Percentiles rank a stretch among this genome's conserved stretches.
phyloP scores from a whole-genome alignment of 2,113 vertebrate genomes.

The Brachyhypopomus occidentalis region DNA sequence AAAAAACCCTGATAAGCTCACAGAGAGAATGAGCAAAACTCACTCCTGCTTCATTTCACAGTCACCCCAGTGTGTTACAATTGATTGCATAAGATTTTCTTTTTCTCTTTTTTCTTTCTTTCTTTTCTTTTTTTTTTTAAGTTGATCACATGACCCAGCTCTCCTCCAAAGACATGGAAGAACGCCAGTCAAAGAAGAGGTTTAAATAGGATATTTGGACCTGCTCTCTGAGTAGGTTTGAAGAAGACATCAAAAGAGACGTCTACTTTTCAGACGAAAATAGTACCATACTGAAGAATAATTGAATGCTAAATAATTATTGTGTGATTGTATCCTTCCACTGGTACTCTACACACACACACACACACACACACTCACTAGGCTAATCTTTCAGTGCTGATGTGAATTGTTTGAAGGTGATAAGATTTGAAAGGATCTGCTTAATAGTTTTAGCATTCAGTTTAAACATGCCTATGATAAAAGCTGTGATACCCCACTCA shows the following conservation, averaged over 20 bases:
- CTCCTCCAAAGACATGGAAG: slow-evolving; percentile 1
- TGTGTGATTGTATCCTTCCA: neutral
- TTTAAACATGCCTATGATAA: too few species aligned
- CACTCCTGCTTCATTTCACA: neutral
- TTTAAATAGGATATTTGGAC: neutral
- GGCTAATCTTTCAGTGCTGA: too few species aligned
- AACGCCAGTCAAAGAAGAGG: slow-evolving; percentile 6
- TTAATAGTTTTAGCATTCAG: too few species aligned
- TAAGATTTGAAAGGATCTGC: too few species aligned
- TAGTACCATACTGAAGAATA: too few species aligned
- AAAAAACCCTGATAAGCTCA: neutral
- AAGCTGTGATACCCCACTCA: too few species aligned
- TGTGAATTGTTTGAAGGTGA: too few species aligned
- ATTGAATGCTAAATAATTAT: slow-evolving; percentile 4
- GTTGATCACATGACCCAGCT: slow-evolving; percentile 9
- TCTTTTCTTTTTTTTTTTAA: neutral
- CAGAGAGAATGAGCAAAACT: neutral
- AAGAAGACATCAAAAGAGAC: slow-evolving; percentile 25
- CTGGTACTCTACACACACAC: neutral
- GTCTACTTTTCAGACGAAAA: too few species aligned
- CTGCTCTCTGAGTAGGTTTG: slow-evolving; percentile 12
- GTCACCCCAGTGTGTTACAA: neutral
- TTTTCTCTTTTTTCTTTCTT: slow-evolving; percentile 7
- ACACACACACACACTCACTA: too few species aligned
- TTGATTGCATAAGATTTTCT: slow-evolving; percentile 24